Percentiles rank a stretch among this genome's conserved stretches.
These are phyloP conservation scores for Cyclargus thomasi DNA, from an alignment of 1,140 invertebrate species.

Conservation along the genomic window DNA sequence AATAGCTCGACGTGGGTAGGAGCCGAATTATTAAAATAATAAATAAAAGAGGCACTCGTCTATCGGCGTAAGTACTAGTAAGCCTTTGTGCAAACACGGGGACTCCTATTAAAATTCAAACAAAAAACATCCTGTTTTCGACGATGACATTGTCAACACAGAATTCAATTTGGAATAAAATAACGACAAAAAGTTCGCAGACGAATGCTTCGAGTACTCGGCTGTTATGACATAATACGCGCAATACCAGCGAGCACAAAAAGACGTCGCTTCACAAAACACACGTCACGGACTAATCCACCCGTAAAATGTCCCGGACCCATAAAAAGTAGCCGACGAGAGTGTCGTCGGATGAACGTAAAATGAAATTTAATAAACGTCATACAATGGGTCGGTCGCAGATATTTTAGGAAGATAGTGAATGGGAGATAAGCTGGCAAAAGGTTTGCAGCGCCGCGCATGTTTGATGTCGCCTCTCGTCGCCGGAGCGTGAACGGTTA, in stretches of 20 bases:
- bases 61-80: conserved; percentile 26
- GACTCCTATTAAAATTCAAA: conserved; percentile 46
- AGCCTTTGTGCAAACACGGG: conserved; percentile 31
- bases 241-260: conserved; percentile 60
- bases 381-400: conserved; percentile 58
- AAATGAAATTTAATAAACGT: conserved; percentile 75
- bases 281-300: conserved; percentile 65
- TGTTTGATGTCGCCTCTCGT: conserved; percentile 72
- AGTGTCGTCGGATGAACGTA: conserved; percentile 72
- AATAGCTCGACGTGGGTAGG: background rate
- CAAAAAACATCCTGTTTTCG: conserved; percentile 67
- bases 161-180: conserved; percentile 69
- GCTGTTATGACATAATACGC: conserved; percentile 74
- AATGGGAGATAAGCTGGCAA: conserved; percentile 72
- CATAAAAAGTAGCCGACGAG: conserved; percentile 67
- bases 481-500: conserved; percentile 65
- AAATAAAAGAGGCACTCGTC: background rate
- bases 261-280: conserved; percentile 59
- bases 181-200: conserved; percentile 54
- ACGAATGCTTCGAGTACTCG: conserved; percentile 53
- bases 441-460: conserved; percentile 65
- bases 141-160: conserved; percentile 62
- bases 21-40: background rate
- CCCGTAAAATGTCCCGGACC: conserved; percentile 71
- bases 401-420: conserved; percentile 68